Percentiles rank a stretch among this genome's conserved stretches.
Evolutionary conservation across 2,888 invertebrate species (phyloP).

Genomic region (Drosophila mulleri): DNA sequence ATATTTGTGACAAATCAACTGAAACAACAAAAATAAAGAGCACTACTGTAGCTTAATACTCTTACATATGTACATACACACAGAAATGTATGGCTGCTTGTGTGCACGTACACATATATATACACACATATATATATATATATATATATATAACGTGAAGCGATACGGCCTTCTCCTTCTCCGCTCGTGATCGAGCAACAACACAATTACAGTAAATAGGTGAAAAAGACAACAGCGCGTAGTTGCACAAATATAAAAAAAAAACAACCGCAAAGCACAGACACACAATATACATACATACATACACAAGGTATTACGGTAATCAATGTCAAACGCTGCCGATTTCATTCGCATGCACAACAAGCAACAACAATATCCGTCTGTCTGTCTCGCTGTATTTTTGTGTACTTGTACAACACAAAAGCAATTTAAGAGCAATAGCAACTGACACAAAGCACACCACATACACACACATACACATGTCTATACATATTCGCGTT

Average conservation of each 20-base stretch:
- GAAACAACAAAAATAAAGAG: constrained; percentile 31
- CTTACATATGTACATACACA: constrained; percentile 13
- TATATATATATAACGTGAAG: constrained; percentile 35
- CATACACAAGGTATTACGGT: constrained; percentile 73
- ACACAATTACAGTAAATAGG: constrained; percentile 79
- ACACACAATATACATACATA: constrained; percentile 10
- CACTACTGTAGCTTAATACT: constrained; percentile 7
- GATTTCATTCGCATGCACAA: constrained; percentile 72
- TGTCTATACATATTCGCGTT: constrained; percentile 50
- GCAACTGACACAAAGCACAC: constrained; percentile 40
- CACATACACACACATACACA: constrained; percentile 28
- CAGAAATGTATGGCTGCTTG: constrained; percentile 2
- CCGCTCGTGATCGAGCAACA: constrained; percentile 65
- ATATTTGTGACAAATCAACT: constrained; percentile 60
- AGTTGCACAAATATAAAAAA: constrained; percentile 72
- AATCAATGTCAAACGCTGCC: constrained; percentile 81
- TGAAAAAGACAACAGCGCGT: constrained; percentile 71
- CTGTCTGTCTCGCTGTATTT: constrained; percentile 48
- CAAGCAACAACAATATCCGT: constrained; percentile 58
- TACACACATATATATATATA: neutral
- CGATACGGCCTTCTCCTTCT: constrained; percentile 68
- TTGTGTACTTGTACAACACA: constrained; percentile 53
- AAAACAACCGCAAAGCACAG: constrained; percentile 38
- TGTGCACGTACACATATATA: constrained; percentile 5
- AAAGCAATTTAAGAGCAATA: constrained; percentile 60